Evolutionary conservation across 1,140 invertebrate species (phyloP), one percentile per base, ranked within the genome.

Genomic region (Drosophila albomicans): DNA sequence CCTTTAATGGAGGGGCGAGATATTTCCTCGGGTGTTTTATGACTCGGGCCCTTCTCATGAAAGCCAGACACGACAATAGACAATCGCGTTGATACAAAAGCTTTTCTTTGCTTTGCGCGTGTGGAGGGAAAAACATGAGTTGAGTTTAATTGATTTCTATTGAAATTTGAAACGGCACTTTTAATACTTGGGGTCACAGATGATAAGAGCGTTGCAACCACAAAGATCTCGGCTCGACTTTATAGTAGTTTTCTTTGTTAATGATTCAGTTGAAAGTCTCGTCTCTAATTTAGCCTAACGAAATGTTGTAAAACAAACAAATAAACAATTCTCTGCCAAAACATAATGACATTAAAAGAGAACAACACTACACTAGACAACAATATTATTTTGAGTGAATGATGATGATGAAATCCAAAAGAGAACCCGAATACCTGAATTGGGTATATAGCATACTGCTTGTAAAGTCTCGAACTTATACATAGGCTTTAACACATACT

Each of bases 101-200:
- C 75, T 80, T 54, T 67, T 32, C 35, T 11, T 6, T 43, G 8
- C 38, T 38, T 38, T 38, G 10, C 20, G 20, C 30, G 35, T 3
- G 35, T 38, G 35, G 35, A 54, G 51, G 15, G 38, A 63, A 68
- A 69, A 80, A 84, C 77, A 80, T 63, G 67, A 76, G 70, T 68
- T 11, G 70, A 64, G 61, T 85, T 81, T 67, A 89, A 88, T 88
- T 88, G 84, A 88, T 89, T 88, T 88, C 84, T 89, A 88, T 89
- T 84, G 84, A 88, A 88, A 88, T 89, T 78, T 78, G 74, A 89
- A 89, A 88, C 84, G 84, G 84, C 81, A 88, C 78, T 89, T 89
- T 87, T 72, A 73, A 77, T 76, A 63, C 48, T 28, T 16, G 13
- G 6, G 28, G 8, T 43, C 41, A 64, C 35, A 38, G 35, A 38